A percentile compares a stretch with the other conserved stretches of the same genome.
These are phyloP conservation scores for Cladopsammia gracilis DNA, from an alignment of 64 coral and sea anemone genomes.

Conservation along the genomic window DNA sequence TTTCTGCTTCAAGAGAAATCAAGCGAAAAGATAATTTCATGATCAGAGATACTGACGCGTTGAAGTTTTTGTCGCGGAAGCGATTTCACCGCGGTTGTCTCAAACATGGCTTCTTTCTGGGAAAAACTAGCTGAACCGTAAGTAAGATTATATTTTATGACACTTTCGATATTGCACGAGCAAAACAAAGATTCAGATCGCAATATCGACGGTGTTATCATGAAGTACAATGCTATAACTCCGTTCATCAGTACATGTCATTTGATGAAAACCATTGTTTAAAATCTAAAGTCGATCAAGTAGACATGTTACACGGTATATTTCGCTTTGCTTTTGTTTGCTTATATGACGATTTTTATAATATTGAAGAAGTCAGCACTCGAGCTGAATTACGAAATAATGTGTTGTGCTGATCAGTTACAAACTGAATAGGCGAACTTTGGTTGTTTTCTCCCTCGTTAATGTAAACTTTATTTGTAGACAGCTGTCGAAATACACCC, in stretches of 20 bases:
- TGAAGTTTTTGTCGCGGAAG: background rate
- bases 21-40: slow-evolving; percentile 1
- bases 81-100: background rate
- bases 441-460: background rate
- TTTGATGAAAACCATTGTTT: too few species aligned
- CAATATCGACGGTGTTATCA: background rate
- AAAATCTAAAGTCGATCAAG: too few species aligned
- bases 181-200: background rate
- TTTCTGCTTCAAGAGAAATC: background rate
- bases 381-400: background rate
- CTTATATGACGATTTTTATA: background rate
- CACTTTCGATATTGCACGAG: background rate
- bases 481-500: background rate
- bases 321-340: background rate
- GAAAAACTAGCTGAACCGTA: slow-evolving; percentile 41
- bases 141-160: background rate
- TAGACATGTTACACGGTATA: too few species aligned
- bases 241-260: background rate
- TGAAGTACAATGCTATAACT: background rate
- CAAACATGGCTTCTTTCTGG: slow-evolving; percentile 37
- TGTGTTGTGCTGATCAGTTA: background rate
- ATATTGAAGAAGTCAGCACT: background rate
- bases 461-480: background rate
- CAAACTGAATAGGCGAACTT: background rate
- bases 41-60: background rate